Percentiles rank a stretch among this genome's conserved stretches.
phyloP scores from a whole-genome alignment of 2,888 invertebrate genomes.

The Hydrotaea diabolus region DNA sequence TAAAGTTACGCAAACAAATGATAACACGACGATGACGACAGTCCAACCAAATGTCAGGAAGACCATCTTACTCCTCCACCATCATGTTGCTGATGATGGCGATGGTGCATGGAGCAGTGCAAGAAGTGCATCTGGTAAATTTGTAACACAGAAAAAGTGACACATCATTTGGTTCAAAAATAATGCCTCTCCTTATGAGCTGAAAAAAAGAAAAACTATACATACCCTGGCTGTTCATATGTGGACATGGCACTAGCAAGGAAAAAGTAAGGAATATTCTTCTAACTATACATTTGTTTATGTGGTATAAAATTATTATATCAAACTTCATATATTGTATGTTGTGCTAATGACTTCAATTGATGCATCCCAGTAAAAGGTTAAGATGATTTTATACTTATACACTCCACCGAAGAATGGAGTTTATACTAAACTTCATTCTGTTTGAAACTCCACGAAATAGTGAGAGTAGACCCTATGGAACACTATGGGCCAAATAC shows the following conservation, averaged over 20 bases:
- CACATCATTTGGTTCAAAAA: constrained; percentile 55
- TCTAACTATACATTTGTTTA: neutral
- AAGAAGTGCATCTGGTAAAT: constrained; percentile 59
- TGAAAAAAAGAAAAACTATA: constrained; percentile 25
- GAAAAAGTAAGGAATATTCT: too few species aligned
- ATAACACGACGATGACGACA: constrained; percentile 55
- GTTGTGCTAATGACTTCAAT: constrained; percentile 46
- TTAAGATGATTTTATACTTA: neutral
- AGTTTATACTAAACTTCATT: too few species aligned
- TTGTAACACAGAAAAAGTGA: constrained; percentile 53
- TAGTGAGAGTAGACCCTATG: too few species aligned
- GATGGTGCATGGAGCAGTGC: neutral
- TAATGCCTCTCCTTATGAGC: constrained; percentile 43
- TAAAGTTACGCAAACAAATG: constrained; percentile 64
- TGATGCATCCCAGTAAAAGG: constrained; percentile 6
- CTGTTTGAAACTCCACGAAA: too few species aligned
- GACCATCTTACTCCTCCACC: constrained; percentile 23
- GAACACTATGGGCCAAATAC: too few species aligned
- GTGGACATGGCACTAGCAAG: neutral
- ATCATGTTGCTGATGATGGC: constrained; percentile 1
- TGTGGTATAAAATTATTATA: constrained; percentile 19
- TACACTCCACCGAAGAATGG: too few species aligned
- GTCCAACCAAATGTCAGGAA: neutral
- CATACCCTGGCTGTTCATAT: neutral
- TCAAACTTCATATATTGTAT: constrained; percentile 46